These are phyloP conservation scores for Asteroscopus sphinx DNA, from an alignment of 2,888 invertebrate species.

Conservation along the genomic window DNA sequence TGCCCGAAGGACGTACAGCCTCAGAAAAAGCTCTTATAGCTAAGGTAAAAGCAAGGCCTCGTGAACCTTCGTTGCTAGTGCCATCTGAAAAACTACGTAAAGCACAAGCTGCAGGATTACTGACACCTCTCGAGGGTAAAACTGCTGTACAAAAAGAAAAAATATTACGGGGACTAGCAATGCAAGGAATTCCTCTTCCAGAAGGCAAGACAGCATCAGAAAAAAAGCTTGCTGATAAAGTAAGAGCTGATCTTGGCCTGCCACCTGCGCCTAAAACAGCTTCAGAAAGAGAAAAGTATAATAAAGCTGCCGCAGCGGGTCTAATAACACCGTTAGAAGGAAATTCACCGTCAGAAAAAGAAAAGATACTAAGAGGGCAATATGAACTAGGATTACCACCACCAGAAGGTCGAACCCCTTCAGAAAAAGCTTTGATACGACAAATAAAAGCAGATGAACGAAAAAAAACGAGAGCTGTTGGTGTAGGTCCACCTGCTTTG, in stretches of 20 bases:
- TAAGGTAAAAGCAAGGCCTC: constrained; percentile 1
- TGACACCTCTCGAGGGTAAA: too few relatives aligned
- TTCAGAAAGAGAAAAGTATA: constrained; percentile 14
- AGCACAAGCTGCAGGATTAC: too few relatives aligned
- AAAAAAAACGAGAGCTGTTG: constrained; percentile 9
- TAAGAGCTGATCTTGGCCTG: constrained; percentile 50
- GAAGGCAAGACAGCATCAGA: constrained; percentile 55
- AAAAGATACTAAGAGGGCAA: constrained; percentile 15
- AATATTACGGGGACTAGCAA: constrained; percentile 55
- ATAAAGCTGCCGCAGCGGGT: constrained; percentile 24
- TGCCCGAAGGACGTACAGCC: constrained; percentile 44
- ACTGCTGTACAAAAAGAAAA: too few relatives aligned
- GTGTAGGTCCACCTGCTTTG: constrained; percentile 29
- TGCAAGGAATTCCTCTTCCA: constrained; percentile 53
- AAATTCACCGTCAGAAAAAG: constrained; percentile 12
- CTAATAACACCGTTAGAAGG: constrained; percentile 15
- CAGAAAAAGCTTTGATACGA: constrained; percentile 28
- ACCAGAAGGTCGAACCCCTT: constrained; percentile 47
- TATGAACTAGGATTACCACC: constrained; percentile 17
- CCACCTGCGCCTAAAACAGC: constrained; percentile 58
- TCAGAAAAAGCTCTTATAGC: constrained; percentile 38
- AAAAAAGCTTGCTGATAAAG: constrained; percentile 50
- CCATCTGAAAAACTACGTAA: too few relatives aligned
- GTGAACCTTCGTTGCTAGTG: too few relatives aligned
- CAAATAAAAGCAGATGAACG: constrained; percentile 14